Conservation (phyloP, 2,113 vertebrate genomes). For the Dolichallabes microphthalmus region DNA sequence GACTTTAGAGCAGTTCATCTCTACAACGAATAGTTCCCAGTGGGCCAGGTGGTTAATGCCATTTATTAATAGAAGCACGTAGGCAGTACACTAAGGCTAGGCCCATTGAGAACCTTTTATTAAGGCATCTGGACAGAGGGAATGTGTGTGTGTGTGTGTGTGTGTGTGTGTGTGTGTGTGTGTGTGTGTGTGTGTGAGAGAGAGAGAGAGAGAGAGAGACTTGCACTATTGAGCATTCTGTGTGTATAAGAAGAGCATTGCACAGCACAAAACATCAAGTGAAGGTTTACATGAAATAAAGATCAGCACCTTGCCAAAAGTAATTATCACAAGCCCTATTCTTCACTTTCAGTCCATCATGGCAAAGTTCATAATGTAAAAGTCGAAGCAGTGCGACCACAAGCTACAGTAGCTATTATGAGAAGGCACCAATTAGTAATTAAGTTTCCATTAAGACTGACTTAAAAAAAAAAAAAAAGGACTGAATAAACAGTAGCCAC, state of each 20-base stretch:
- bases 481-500: neutral
- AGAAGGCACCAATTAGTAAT: constrained; percentile 18
- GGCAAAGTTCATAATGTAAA: constrained; percentile 47
- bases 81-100: constrained; percentile 69
- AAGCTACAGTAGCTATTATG: neutral
- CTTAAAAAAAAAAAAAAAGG: neutral
- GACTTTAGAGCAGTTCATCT: constrained; percentile 81
- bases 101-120: constrained; percentile 77
- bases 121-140: constrained; percentile 63
- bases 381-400: constrained; percentile 29
- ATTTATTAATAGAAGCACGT: constrained; percentile 83
- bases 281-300: constrained; percentile 57
- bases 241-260: constrained; percentile 43
- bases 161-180: neutral
- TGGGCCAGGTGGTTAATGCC: constrained; percentile 79
- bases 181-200: constrained; percentile 12
- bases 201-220: constrained; percentile 31
- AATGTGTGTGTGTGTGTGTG: constrained; percentile 29
- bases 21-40: constrained; percentile 79
- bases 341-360: neutral
- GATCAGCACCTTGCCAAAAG: constrained; percentile 17
- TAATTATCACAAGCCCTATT: constrained; percentile 39
- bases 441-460: constrained; percentile 19
- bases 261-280: constrained; percentile 56
- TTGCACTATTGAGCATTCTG: constrained; percentile 58